Evolutionary conservation across 2,888 invertebrate genomes (phyloP).

Genomic region (Drosophila nigricruria): DNA sequence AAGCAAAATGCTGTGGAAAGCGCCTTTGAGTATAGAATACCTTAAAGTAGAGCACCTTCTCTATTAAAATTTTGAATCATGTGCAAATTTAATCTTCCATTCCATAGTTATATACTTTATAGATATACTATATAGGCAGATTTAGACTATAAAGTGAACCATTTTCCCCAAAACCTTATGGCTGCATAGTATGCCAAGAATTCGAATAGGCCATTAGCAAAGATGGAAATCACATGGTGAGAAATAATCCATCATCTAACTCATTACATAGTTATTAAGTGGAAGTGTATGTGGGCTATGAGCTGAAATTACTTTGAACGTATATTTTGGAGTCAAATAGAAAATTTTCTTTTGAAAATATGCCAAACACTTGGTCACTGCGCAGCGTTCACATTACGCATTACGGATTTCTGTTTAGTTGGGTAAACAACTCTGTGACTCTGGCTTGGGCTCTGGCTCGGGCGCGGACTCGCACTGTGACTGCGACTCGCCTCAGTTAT

Average conservation of each 20-base stretch:
- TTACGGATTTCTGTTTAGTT: slow-evolving; percentile 60
- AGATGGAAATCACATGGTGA: background rate
- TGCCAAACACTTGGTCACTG: slow-evolving; percentile 43
- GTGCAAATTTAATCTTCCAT: background rate
- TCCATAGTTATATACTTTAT: background rate
- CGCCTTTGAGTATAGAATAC: background rate
- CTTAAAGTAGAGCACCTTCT: background rate
- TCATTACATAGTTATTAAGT: slow-evolving; percentile 33
- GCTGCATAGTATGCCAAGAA: background rate
- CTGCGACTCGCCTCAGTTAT: slow-evolving; percentile 58
- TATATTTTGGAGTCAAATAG: slow-evolving; percentile 31
- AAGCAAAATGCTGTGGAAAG: background rate
- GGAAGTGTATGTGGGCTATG: slow-evolving; percentile 11
- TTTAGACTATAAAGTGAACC: background rate
- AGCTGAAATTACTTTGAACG: slow-evolving; percentile 18
- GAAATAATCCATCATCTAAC: background rate
- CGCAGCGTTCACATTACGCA: slow-evolving; percentile 53
- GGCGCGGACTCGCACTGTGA: background rate
- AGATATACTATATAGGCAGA: background rate
- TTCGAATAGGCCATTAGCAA: background rate
- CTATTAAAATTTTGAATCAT: background rate
- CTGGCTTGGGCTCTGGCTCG: background rate
- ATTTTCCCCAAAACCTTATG: background rate
- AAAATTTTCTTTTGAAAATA: slow-evolving; percentile 44
- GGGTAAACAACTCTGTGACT: slow-evolving; percentile 67